These are phyloP conservation scores for Panurus biarmicus DNA, from an alignment of 2,113 vertebrate species.

Conservation along the genomic window DNA sequence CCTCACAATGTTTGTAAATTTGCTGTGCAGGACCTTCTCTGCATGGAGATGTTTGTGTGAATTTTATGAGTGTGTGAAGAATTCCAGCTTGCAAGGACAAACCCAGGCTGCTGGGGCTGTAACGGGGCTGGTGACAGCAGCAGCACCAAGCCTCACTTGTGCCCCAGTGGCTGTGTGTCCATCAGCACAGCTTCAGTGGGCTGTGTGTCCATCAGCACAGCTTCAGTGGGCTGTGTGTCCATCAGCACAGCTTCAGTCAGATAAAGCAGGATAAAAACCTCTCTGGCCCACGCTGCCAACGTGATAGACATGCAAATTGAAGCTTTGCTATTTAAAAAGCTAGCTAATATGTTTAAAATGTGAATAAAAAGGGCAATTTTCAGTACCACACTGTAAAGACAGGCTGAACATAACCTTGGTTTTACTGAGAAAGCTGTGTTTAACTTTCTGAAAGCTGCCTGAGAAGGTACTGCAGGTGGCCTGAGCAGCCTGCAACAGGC, in stretches of 20 bases:
- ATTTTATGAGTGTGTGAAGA: not conserved
- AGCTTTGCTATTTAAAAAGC: not conserved
- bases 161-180: fast-evolving
- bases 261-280: not conserved
- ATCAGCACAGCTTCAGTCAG: not conserved
- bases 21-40: not conserved
- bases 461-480: not conserved
- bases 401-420: not conserved
- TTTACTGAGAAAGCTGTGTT: not conserved
- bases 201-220: no score
- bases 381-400: not conserved
- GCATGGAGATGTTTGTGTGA: not conserved
- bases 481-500: not conserved
- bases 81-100: conserved; percentile 3
- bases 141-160: not conserved
- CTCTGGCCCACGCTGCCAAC: not conserved
- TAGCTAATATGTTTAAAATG: not conserved
- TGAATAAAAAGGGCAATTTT: not conserved
- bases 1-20: not conserved
- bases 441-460: not conserved
- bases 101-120: not conserved
- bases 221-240: not conserved
- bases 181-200: no score
- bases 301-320: not conserved
- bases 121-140: not conserved